Evolutionary conservation across 2,113 vertebrate species (phyloP).

Genomic region (Butastur rufipennis): DNA sequence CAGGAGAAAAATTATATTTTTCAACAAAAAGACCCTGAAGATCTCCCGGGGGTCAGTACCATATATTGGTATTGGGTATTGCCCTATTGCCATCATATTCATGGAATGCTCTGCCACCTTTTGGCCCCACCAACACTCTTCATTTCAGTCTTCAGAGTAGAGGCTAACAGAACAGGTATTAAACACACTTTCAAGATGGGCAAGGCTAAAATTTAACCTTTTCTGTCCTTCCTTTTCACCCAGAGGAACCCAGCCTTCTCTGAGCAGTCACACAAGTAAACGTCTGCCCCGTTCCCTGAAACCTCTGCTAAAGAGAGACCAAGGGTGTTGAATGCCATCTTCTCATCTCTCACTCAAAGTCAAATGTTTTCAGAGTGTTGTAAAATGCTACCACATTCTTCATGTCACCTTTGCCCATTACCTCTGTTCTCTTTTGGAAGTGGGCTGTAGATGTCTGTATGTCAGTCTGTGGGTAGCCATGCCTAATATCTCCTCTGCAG

Average conservation of each 20-base stretch:
- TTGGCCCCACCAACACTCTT: background rate
- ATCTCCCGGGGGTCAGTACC: background rate
- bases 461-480: background rate
- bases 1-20: background rate
- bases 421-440: background rate
- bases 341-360: background rate
- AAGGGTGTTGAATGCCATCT: background rate
- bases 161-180: background rate
- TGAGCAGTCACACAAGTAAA: background rate
- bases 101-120: background rate
- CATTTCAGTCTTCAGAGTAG: background rate
- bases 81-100: background rate
- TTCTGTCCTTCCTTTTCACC: background rate
- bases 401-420: background rate
- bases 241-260: background rate
- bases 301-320: background rate
- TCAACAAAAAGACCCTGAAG: background rate
- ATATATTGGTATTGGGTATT: background rate
- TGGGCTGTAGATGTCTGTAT: background rate
- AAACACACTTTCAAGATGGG: background rate
- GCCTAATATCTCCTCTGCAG: background rate
- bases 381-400: background rate
- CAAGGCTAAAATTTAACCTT: background rate
- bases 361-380: background rate
- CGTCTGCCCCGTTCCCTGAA: background rate